Percentiles rank a stretch among this genome's conserved stretches.
Conservation (phyloP, 2,797 vertebrate genomes). For the Petrocephalus schoutedeni region DNA sequence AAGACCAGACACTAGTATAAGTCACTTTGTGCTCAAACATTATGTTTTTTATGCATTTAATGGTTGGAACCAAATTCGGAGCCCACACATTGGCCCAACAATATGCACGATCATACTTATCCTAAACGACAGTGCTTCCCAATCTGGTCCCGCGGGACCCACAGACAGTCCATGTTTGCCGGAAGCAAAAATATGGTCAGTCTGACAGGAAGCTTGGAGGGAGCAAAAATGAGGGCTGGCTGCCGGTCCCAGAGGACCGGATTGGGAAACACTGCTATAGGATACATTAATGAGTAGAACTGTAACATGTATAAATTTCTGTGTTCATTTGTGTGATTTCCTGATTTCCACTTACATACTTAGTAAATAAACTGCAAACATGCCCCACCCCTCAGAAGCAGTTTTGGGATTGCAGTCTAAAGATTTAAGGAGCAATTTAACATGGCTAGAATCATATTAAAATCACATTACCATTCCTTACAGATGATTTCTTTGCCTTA, state of each 20-base stretch:
- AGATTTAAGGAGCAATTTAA: slow-evolving; percentile 31
- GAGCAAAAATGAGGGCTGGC: too few species aligned
- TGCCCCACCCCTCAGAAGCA: neutral
- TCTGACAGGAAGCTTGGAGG: too few species aligned
- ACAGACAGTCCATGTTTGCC: too few species aligned
- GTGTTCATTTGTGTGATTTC: neutral
- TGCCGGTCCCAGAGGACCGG: too few species aligned
- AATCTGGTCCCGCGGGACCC: too few species aligned
- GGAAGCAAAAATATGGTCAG: too few species aligned
- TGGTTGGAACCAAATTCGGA: slow-evolving; percentile 18
- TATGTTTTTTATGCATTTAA: neutral
- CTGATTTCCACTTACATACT: neutral
- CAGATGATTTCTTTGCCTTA: neutral
- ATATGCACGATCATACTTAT: neutral
- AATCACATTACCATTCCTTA: slow-evolving; percentile 24
- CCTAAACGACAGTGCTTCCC: neutral
- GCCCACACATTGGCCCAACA: neutral
- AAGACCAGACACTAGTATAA: neutral
- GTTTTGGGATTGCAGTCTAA: slow-evolving; percentile 25
- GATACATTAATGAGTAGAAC: neutral
- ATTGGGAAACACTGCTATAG: neutral
- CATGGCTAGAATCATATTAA: slow-evolving; percentile 32
- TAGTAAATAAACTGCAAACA: neutral
- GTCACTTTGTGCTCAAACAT: neutral
- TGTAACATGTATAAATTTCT: neutral